Conservation (phyloP, 2,888 invertebrate genomes). For the Zygaena filipendulae region DNA sequence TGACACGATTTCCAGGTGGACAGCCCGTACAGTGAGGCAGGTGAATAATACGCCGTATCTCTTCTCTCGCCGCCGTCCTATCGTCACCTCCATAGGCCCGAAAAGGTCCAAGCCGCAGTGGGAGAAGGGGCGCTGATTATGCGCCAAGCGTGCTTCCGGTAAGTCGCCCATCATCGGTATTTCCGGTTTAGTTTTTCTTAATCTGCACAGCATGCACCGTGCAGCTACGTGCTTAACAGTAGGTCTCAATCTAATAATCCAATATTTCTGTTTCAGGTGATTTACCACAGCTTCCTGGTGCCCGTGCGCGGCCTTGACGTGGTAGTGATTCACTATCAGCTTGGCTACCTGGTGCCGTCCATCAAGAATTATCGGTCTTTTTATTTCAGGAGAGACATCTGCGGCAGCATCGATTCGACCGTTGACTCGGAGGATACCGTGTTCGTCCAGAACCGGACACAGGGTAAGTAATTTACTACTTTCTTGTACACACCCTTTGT, state of each 20-base stretch:
- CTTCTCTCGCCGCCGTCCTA: constrained; percentile 14
- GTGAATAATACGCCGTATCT: constrained; percentile 19
- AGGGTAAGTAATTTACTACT: constrained; percentile 14
- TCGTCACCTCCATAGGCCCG: constrained; percentile 17
- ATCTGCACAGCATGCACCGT: constrained; percentile 11
- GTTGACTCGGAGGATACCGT: constrained; percentile 11
- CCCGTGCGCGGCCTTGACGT: constrained; percentile 12
- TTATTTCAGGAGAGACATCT: constrained; percentile 8
- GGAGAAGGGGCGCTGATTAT: constrained; percentile 16
- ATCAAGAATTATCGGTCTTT: constrained; percentile 15
- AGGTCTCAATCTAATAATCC: constrained; percentile 12
- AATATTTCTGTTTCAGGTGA: constrained; percentile 13
- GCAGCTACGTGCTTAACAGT: constrained; percentile 12
- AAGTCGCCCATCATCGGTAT: constrained; percentile 18
- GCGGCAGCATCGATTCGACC: constrained; percentile 8
- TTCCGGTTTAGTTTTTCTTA: constrained; percentile 7
- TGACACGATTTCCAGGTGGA: constrained; percentile 15
- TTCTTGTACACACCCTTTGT: neutral
- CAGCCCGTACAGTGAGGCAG: constrained; percentile 17
- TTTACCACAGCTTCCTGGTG: constrained; percentile 12
- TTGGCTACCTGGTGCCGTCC: constrained; percentile 8
- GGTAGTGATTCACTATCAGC: constrained; percentile 10
- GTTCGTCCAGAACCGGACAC: constrained; percentile 12
- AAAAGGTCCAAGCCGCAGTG: constrained; percentile 18
- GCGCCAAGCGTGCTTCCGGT: constrained; percentile 12